These are phyloP conservation scores for Pollenia labialis DNA, from an alignment of 2,888 invertebrate species.

Conservation along the genomic window DNA sequence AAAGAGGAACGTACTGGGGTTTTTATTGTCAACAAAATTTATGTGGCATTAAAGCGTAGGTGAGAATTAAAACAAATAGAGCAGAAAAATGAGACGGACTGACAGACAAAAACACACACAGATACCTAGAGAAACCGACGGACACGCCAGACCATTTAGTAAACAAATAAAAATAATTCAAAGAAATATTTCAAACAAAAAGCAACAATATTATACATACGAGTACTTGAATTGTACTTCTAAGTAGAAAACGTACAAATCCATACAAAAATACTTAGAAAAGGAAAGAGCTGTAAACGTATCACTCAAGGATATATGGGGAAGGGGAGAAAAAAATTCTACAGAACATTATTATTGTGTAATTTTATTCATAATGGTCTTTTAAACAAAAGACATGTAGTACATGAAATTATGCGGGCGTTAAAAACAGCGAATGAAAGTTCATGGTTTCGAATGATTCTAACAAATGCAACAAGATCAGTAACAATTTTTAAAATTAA, in stretches of 20 bases:
- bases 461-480: too few relatives aligned
- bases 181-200: conserved; percentile 44
- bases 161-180: conserved; percentile 62
- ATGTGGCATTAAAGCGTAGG: conserved; percentile 63
- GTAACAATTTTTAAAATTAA: too few relatives aligned
- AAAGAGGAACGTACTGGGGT: conserved; percentile 33
- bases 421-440: background rate
- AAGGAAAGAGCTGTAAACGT: background rate
- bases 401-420: background rate
- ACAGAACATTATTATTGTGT: conserved; percentile 2
- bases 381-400: background rate
- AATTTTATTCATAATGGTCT: conserved; percentile 5
- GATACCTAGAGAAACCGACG: conserved; percentile 7
- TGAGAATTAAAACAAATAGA: conserved; percentile 70
- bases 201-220: conserved; percentile 45
- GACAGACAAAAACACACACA: background rate
- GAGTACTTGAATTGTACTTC: background rate
- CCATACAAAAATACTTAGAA: conserved; percentile 28
- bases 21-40: conserved; percentile 37
- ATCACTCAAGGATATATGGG: background rate
- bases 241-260: conserved; percentile 35
- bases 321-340: background rate
- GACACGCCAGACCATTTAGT: conserved; percentile 24
- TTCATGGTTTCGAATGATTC: too few relatives aligned
- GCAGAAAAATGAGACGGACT: conserved; percentile 54